Evolutionary conservation across 2,113 vertebrate species (phyloP).

Genomic region (Tachysurus fulvidraco): DNA sequence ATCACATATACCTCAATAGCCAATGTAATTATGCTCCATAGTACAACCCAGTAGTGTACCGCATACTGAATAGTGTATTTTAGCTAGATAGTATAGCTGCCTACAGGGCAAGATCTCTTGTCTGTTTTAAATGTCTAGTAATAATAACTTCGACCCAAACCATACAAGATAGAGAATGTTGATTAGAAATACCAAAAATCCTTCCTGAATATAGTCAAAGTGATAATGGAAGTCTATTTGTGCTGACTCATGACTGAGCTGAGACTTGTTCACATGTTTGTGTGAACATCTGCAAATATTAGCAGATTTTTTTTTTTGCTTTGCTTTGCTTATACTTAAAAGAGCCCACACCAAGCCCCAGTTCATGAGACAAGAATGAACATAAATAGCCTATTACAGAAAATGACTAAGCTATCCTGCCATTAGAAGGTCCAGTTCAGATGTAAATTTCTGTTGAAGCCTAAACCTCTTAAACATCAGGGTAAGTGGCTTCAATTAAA

Average conservation of each 20-base stretch:
- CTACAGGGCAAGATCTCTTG: not conserved
- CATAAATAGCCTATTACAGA: not conserved
- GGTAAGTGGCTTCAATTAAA: conserved; percentile 36
- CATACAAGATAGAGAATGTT: not conserved
- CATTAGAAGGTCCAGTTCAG: not conserved
- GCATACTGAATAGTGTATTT: not conserved
- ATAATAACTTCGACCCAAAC: not conserved
- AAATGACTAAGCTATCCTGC: not conserved
- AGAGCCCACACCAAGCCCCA: not conserved
- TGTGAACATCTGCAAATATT: conserved; percentile 7
- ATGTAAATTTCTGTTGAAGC: not conserved
- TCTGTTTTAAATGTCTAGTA: not conserved
- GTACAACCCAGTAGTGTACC: not conserved
- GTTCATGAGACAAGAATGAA: not conserved
- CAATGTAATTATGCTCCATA: not conserved
- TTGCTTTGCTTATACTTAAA: not conserved
- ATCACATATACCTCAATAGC: not conserved
- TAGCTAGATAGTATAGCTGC: not conserved
- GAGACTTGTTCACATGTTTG: not conserved
- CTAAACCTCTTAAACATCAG: conserved; percentile 28
- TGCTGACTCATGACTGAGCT: not conserved
- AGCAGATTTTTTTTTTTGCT: not conserved
- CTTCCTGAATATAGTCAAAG: not conserved
- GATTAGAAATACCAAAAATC: not conserved
- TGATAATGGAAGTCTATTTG: conserved; percentile 1